Conservation (phyloP, 2,797 vertebrate genomes). For the Garrulus glandarius region DNA sequence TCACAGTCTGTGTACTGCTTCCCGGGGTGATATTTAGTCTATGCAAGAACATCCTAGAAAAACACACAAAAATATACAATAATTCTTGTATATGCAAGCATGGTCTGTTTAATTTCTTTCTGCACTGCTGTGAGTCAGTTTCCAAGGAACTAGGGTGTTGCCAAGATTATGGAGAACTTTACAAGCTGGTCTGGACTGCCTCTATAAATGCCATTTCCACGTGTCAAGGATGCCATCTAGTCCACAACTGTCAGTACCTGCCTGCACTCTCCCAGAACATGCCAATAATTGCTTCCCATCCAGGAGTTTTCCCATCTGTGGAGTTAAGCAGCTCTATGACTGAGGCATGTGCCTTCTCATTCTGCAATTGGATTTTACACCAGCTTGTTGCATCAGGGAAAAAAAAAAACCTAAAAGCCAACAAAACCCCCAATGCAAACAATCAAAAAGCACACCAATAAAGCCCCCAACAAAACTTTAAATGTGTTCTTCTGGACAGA, state of each 20-base stretch:
- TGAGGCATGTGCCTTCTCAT: neutral
- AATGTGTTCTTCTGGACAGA: neutral
- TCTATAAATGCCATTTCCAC: neutral
- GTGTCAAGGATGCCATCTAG: neutral
- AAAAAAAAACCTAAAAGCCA: neutral
- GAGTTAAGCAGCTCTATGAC: neutral
- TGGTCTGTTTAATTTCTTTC: neutral
- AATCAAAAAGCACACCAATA: neutral
- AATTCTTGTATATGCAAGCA: neutral
- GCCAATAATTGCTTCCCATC: neutral
- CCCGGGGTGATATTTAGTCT: neutral
- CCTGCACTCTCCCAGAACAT: neutral
- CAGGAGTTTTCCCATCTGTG: neutral
- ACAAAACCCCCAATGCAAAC: neutral
- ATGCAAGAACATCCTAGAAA: neutral
- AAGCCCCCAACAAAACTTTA: neutral
- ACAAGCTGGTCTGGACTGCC: neutral
- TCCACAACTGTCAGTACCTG: neutral
- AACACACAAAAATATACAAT: neutral
- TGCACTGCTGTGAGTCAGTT: neutral
- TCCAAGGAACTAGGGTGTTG: neutral
- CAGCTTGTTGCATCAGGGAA: neutral
- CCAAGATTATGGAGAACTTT: neutral
- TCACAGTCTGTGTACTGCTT: neutral
- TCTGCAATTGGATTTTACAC: neutral